phyloP scores from a whole-genome alignment of 2,113 vertebrate genomes.

The Glareola pratincola region DNA sequence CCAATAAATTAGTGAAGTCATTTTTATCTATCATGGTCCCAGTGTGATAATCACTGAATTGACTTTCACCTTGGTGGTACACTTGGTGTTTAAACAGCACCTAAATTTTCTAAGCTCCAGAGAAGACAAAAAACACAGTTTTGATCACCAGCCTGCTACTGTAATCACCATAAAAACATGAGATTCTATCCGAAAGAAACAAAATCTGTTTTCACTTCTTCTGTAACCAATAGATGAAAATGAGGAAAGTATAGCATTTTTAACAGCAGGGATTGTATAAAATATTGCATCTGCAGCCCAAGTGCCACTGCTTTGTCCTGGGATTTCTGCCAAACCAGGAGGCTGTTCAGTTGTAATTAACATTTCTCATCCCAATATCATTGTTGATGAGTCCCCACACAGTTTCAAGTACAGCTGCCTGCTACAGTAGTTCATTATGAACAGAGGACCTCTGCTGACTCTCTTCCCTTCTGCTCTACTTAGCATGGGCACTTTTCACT shows the following conservation, averaged over 20 bases:
- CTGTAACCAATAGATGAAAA: background rate
- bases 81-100: background rate
- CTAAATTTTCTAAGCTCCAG: background rate
- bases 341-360: slow-evolving; percentile 34
- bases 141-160: background rate
- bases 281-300: background rate
- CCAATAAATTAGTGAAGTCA: background rate
- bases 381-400: slow-evolving; percentile 30
- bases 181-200: background rate
- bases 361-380: slow-evolving; percentile 39
- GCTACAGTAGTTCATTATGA: slow-evolving; percentile 23
- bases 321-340: slow-evolving; percentile 53
- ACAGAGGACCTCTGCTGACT: slow-evolving; percentile 31
- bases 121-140: background rate
- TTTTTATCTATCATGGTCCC: background rate
- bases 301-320: slow-evolving; percentile 16
- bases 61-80: background rate
- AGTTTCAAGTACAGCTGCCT: slow-evolving; percentile 42
- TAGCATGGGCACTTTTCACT: background rate
- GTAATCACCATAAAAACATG: background rate
- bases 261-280: background rate
- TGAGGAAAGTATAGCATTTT: background rate
- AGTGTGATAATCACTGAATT: background rate
- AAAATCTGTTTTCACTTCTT: background rate
- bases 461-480: slow-evolving; percentile 33